Conservation (phyloP, 1,140 invertebrate species). For the Branchinecta lynchi region DNA sequence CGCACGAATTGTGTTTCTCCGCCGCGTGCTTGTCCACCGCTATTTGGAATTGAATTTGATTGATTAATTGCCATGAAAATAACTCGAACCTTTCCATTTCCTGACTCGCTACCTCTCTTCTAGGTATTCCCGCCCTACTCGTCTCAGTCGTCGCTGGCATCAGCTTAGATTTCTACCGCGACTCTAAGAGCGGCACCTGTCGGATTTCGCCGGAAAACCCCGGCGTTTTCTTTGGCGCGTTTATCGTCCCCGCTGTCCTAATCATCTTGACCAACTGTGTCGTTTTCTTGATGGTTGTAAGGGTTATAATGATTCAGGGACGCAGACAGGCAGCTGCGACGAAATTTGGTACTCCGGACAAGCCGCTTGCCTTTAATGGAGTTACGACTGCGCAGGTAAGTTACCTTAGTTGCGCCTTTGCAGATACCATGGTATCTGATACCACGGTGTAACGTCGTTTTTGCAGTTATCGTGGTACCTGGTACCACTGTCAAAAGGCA, state of each 20-base stretch:
- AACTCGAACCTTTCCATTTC: too few relatives aligned
- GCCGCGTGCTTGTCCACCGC: too few relatives aligned
- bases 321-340: conserved; percentile 28
- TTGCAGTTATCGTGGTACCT: too few relatives aligned
- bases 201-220: conserved; percentile 25
- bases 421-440: too few relatives aligned
- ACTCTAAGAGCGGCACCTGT: conserved; percentile 25
- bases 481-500: too few relatives aligned
- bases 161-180: conserved; percentile 25
- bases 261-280: conserved; percentile 35
- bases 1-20: too few relatives aligned
- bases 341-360: conserved; percentile 18
- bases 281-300: conserved; percentile 35
- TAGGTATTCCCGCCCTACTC: conserved; percentile 30
- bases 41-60: too few relatives aligned
- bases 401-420: too few relatives aligned
- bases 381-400: conserved; percentile 24
- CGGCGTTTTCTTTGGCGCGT: conserved; percentile 26
- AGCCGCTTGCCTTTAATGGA: conserved; percentile 11
- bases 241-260: conserved; percentile 32
- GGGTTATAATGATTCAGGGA: conserved; percentile 31
- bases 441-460: too few relatives aligned
- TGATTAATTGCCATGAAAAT: too few relatives aligned
- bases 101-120: conserved; percentile 17
- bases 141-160: conserved; percentile 23